These are phyloP conservation scores for Arenaria interpres DNA, from an alignment of 2,113 vertebrate genomes.

Conservation along the genomic window DNA sequence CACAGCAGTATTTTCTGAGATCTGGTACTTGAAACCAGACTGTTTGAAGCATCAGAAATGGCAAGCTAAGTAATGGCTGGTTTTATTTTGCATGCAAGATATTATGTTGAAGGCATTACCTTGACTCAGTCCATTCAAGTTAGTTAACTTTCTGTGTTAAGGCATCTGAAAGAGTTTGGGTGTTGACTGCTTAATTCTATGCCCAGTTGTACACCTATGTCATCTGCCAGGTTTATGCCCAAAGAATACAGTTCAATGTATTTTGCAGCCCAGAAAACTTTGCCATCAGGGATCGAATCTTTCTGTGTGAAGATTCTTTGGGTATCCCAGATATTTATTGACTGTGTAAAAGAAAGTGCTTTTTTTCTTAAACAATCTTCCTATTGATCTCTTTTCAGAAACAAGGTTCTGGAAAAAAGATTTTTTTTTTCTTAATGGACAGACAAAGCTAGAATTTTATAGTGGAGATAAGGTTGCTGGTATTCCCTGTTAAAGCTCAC, in stretches of 20 bases:
- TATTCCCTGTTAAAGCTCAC: neutral
- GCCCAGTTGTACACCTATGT: neutral
- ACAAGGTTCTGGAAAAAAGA: neutral
- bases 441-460: neutral
- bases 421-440: neutral
- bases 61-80: neutral
- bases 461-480: neutral
- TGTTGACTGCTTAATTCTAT: neutral
- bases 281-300: neutral
- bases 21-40: neutral
- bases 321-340: neutral
- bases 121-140: neutral
- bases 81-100: neutral
- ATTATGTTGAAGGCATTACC: neutral
- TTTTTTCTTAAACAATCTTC: neutral
- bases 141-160: neutral
- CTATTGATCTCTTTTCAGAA: neutral
- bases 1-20: neutral
- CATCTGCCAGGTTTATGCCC: neutral
- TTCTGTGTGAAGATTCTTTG: neutral
- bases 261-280: neutral
- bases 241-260: neutral
- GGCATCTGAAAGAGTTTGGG: neutral
- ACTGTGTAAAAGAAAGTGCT: neutral
- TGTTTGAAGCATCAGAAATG: neutral